phyloP scores from a whole-genome alignment of 2,113 vertebrate genomes.

The Cariama cristata region DNA sequence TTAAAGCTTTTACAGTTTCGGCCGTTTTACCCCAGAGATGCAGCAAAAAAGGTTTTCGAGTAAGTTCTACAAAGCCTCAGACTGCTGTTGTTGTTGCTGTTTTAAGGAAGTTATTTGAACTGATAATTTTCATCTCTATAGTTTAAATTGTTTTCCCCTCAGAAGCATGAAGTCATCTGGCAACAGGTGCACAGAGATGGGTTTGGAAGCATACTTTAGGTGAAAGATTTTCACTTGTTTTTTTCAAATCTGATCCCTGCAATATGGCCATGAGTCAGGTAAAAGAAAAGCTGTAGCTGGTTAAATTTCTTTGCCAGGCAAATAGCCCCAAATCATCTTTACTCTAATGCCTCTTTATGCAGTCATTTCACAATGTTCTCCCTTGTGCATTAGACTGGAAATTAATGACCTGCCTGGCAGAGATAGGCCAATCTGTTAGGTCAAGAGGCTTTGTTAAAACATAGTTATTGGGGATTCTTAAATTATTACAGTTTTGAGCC shows the following conservation, averaged over 20 bases:
- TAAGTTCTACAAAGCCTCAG: not conserved
- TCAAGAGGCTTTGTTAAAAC: not conserved
- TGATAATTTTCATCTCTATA: not conserved
- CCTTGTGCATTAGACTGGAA: slow-evolving; percentile 19
- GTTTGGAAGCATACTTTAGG: not conserved
- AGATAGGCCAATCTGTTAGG: not conserved
- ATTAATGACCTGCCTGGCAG: not conserved
- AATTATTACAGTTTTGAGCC: not conserved
- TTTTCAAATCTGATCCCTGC: not conserved
- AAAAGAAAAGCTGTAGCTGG: not conserved
- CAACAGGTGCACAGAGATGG: not conserved
- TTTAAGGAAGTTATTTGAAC: not conserved
- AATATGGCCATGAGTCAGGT: not conserved
- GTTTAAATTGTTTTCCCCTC: not conserved
- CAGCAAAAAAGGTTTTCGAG: not conserved
- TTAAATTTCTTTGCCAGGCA: not conserved
- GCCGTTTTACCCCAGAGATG: not conserved
- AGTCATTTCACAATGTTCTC: slow-evolving; percentile 35
- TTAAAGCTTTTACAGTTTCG: not conserved
- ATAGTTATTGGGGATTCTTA: not conserved
- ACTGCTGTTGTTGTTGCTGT: not conserved
- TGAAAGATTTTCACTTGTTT: not conserved
- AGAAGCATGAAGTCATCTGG: not conserved
- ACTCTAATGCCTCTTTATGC: not conserved
- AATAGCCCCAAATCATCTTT: not conserved